These are phyloP conservation scores for Chaenogobius annularis DNA, from an alignment of 2,113 vertebrate genomes.

Conservation along the genomic window DNA sequence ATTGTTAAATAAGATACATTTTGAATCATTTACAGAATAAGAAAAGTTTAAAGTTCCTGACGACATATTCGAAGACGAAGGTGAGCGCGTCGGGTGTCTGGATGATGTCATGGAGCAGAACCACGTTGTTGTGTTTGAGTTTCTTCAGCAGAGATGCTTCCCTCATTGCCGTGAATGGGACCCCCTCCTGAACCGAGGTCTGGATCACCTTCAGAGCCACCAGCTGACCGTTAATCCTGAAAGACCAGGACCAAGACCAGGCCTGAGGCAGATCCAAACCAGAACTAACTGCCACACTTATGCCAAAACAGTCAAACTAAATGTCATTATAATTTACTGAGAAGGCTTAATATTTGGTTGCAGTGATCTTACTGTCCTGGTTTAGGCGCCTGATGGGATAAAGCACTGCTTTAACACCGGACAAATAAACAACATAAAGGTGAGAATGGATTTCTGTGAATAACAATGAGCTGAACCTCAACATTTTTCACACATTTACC, in stretches of 20 bases:
- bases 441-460: too few species aligned
- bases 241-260: background rate
- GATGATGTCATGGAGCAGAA: constrained; percentile 90
- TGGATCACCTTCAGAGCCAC: constrained; percentile 89
- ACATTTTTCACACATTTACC: too few species aligned
- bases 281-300: background rate
- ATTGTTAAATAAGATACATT: too few species aligned
- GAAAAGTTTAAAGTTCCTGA: constrained; percentile 60
- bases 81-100: constrained; percentile 87
- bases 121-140: constrained; percentile 89
- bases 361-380: too few species aligned
- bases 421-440: too few species aligned
- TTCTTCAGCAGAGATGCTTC: constrained; percentile 90
- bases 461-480: too few species aligned
- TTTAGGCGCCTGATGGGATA: too few species aligned
- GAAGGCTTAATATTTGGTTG: too few species aligned
- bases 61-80: constrained; percentile 91
- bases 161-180: constrained; percentile 87
- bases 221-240: constrained; percentile 85
- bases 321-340: too few species aligned
- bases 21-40: too few species aligned
- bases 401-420: too few species aligned
- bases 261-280: background rate
- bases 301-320: too few species aligned
- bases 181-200: constrained; percentile 86